Evolutionary conservation across 2,888 invertebrate species (phyloP).

Genomic region (Lissonota sp.): DNA sequence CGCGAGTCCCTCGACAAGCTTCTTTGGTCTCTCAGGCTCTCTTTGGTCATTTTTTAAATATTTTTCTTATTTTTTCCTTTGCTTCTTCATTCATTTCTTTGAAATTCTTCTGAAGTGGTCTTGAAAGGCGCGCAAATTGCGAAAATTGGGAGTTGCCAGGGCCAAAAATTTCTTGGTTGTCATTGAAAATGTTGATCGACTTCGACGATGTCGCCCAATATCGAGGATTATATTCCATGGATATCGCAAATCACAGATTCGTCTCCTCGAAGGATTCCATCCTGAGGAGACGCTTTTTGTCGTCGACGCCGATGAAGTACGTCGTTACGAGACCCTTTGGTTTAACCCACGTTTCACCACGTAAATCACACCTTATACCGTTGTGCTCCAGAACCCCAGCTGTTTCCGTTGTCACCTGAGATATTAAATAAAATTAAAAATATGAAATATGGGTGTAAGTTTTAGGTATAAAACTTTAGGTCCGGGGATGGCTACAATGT

Average conservation of each 20-base stretch:
- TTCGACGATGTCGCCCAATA: neutral
- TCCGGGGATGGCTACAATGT: no score
- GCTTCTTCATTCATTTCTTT: slow-evolving; percentile 9
- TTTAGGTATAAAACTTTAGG: no score
- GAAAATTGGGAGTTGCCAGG: no score
- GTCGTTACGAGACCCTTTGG: slow-evolving; percentile 89
- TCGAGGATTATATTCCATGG: no score
- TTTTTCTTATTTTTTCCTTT: neutral
- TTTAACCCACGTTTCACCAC: slow-evolving; percentile 90
- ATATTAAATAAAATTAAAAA: slow-evolving; percentile 8
- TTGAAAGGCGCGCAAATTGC: no score
- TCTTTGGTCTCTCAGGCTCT: slow-evolving; percentile 64
- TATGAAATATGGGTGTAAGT: no score
- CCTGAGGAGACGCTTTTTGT: slow-evolving; percentile 81
- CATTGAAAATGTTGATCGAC: no score
- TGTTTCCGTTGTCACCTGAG: slow-evolving; percentile 89
- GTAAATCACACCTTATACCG: slow-evolving; percentile 88
- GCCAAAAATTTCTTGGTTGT: no score
- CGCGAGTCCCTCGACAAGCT: slow-evolving; percentile 50
- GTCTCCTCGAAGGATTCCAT: slow-evolving; percentile 76
- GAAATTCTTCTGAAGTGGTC: slow-evolving; percentile 9
- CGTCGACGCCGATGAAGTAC: slow-evolving; percentile 89
- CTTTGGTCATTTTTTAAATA: slow-evolving; percentile 56
- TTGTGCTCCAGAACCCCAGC: slow-evolving; percentile 88
- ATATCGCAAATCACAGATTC: slow-evolving; percentile 71